Evolutionary conservation across 2,797 vertebrate genomes (phyloP).

Genomic region (Chloroceryle amazona): DNA sequence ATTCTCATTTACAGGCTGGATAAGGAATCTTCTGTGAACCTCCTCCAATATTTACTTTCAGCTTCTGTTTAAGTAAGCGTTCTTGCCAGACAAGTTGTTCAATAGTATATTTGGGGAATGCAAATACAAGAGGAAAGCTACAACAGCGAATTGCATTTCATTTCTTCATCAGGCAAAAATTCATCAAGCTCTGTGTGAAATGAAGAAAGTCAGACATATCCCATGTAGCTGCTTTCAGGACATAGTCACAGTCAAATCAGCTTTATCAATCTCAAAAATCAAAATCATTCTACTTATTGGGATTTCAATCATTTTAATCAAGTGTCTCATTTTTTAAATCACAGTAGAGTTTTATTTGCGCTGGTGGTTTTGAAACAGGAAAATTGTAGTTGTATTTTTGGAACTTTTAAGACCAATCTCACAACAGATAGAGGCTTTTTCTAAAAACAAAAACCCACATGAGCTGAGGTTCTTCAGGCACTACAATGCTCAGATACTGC

Average conservation of each 20-base stretch:
- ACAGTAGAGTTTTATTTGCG: not conserved
- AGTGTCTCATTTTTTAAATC: not conserved
- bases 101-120: not conserved
- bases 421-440: not conserved
- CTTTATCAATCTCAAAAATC: not conserved
- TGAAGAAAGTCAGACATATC: not conserved
- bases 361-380: not conserved
- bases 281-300: not conserved
- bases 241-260: not conserved
- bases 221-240: not conserved
- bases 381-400: not conserved
- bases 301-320: not conserved
- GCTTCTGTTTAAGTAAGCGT: not conserved
- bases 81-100: not conserved
- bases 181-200: not conserved
- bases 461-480: not conserved
- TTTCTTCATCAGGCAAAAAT: not conserved
- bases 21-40: not conserved
- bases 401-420: not conserved
- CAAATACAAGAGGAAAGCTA: not conserved
- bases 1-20: not conserved
- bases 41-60: conserved; percentile 1
- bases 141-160: not conserved
- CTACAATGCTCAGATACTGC: not conserved
- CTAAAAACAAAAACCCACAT: not conserved